Conservation (phyloP, 2,797 vertebrate species). For the Strix occidentalis region DNA sequence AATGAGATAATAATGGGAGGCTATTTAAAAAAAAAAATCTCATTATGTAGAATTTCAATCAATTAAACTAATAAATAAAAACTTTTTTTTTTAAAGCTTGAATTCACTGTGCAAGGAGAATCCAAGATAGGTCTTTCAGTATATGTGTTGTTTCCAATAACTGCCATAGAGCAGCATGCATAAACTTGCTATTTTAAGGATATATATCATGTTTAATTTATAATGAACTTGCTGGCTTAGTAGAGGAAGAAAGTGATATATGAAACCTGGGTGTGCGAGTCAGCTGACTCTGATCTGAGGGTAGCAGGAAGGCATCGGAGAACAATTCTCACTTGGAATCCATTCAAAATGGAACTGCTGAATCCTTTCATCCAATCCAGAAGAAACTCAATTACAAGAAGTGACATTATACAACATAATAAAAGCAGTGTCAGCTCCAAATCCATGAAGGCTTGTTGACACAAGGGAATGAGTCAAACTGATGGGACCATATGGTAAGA, state of each 20-base stretch:
- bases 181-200: neutral
- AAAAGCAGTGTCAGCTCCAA: constrained; percentile 29
- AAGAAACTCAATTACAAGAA: constrained; percentile 24
- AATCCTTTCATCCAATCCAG: neutral
- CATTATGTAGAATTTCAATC: neutral
- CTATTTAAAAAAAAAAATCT: neutral
- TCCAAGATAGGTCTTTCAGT: neutral
- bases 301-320: neutral
- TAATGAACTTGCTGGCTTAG: neutral
- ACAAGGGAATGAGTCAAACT: constrained; percentile 43
- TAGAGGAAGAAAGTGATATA: neutral
- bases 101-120: neutral
- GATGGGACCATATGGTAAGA: constrained; percentile 28
- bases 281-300: neutral
- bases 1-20: neutral
- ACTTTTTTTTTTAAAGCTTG: rapidly evolving
- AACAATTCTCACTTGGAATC: neutral
- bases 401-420: constrained; percentile 8
- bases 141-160: neutral
- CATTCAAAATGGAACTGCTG: neutral
- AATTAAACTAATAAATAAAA: neutral
- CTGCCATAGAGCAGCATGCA: neutral
- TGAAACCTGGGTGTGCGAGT: neutral
- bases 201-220: neutral
- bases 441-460: constrained; percentile 17